Conservation (phyloP, 2,113 vertebrate species). For the Tichodroma muraria region DNA sequence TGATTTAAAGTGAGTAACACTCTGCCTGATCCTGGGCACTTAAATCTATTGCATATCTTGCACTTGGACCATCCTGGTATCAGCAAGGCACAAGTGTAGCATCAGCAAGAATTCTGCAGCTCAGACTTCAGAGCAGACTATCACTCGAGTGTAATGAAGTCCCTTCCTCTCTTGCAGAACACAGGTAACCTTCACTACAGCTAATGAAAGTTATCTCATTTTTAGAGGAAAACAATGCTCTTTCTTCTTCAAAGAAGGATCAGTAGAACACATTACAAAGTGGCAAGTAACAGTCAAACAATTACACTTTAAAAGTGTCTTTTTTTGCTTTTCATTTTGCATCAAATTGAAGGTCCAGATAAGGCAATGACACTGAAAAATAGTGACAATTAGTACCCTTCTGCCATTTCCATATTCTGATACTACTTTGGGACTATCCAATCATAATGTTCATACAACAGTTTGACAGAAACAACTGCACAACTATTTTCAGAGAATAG, state of each 20-base stretch:
- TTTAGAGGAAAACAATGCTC: neutral
- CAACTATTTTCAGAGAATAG: neutral
- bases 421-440: neutral
- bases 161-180: slow-evolving; percentile 2
- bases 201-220: neutral
- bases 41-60: neutral
- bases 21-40: neutral
- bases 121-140: slow-evolving; percentile 23
- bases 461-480: neutral
- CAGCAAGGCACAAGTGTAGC: slow-evolving; percentile 15
- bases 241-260: slow-evolving; percentile 30
- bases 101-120: slow-evolving; percentile 20
- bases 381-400: neutral
- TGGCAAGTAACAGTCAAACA: slow-evolving; percentile 45
- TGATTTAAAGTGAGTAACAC: neutral
- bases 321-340: slow-evolving; percentile 23
- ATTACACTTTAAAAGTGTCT: slow-evolving; percentile 1
- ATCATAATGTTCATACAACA: neutral
- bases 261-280: slow-evolving; percentile 60
- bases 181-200: neutral
- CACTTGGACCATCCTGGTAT: neutral
- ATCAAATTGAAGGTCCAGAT: neutral
- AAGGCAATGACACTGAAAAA: slow-evolving; percentile 20
- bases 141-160: neutral
- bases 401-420: neutral